These are phyloP conservation scores for Mixornis gularis DNA, from an alignment of 2,113 vertebrate genomes.

Conservation along the genomic window DNA sequence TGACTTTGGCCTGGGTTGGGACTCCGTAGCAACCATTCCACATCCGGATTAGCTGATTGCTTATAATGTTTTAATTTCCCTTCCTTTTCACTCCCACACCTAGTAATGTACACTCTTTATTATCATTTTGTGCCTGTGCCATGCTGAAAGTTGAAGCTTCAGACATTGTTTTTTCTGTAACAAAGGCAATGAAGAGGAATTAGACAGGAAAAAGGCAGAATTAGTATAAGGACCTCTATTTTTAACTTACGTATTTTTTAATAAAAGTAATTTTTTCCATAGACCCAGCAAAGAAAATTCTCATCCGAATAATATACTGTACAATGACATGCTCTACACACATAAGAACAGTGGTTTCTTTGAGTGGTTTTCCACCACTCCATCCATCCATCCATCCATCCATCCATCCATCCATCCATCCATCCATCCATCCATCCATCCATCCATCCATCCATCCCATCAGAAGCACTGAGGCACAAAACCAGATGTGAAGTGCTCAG, in stretches of 20 bases:
- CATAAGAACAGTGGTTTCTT: background rate
- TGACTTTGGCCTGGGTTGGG: slow-evolving; percentile 32
- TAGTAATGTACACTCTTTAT: background rate
- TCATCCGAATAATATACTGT: background rate
- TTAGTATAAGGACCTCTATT: background rate
- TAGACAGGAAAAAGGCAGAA: background rate
- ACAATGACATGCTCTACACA: background rate
- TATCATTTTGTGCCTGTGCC: background rate
- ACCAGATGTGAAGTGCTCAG: background rate
- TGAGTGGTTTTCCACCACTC: background rate
- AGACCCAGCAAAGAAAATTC: background rate
- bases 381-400: background rate
- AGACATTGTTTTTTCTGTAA: background rate
- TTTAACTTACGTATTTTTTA: background rate
- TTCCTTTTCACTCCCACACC: background rate
- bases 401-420: background rate
- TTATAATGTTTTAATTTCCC: background rate
- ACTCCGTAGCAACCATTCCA: background rate
- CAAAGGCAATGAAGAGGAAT: background rate
- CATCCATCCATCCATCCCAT: background rate
- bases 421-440: background rate
- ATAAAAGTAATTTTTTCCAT: background rate
- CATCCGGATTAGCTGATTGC: slow-evolving; percentile 11
- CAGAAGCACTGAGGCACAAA: background rate
- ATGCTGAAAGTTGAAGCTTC: background rate